phyloP scores from a whole-genome alignment of 1,140 invertebrate genomes.

The Druon quercuslanigerum region DNA sequence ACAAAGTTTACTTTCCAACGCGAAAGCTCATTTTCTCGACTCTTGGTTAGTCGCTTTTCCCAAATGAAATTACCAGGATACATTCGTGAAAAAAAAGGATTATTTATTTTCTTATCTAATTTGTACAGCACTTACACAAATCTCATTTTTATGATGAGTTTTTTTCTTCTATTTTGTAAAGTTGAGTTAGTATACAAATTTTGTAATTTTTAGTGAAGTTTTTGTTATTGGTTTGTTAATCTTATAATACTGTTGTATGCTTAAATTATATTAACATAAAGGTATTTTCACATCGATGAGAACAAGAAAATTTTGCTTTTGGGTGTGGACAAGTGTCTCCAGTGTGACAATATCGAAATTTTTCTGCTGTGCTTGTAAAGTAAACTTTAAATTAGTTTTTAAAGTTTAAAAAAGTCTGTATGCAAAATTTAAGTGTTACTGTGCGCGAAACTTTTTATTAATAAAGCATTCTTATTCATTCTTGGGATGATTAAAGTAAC shows the following conservation, averaged over 20 bases:
- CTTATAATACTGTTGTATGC: background rate
- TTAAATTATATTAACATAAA: background rate
- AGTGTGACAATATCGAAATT: too few relatives aligned
- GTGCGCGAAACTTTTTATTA: too few relatives aligned
- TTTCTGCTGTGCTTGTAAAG: too few relatives aligned
- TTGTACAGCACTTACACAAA: background rate
- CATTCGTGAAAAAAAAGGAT: constrained; percentile 4
- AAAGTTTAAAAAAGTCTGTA: background rate
- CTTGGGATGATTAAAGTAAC: constrained; percentile 39
- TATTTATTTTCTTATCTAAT: constrained; percentile 18
- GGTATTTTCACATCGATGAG: too few relatives aligned
- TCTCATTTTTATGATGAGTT: background rate
- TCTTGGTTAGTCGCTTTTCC: background rate
- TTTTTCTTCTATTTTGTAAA: background rate
- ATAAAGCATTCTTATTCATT: too few relatives aligned
- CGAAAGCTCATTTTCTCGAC: background rate
- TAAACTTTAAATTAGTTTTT: background rate
- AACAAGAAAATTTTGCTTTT: too few relatives aligned
- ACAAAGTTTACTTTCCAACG: constrained; percentile 40
- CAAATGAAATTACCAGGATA: background rate
- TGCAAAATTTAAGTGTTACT: too few relatives aligned
- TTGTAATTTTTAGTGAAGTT: background rate
- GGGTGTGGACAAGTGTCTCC: too few relatives aligned
- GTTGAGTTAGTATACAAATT: background rate
- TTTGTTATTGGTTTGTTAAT: constrained; percentile 1